phyloP scores from a whole-genome alignment of 2,113 vertebrate genomes.

The Mugil cephalus region DNA sequence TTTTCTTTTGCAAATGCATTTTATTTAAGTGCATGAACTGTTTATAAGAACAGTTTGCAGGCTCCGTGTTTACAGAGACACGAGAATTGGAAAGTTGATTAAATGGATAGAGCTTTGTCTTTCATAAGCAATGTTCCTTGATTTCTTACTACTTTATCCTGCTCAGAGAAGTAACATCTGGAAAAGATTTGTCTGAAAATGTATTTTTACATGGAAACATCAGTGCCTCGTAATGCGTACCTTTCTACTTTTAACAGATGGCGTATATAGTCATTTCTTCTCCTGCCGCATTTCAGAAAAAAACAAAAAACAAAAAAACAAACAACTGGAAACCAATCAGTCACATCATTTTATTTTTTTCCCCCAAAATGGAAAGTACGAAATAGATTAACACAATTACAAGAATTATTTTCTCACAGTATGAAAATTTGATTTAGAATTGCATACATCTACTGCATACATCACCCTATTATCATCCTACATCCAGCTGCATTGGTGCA shows the following conservation, averaged over 20 bases:
- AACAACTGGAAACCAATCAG: neutral
- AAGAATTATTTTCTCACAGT: constrained; percentile 29
- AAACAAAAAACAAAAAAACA: too few species aligned
- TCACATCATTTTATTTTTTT: constrained; percentile 44
- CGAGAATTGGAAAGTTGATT: neutral
- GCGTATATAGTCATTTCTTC: neutral
- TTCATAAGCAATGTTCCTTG: constrained; percentile 9
- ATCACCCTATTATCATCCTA: constrained; percentile 32
- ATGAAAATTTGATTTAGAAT: constrained; percentile 30
- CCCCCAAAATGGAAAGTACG: neutral
- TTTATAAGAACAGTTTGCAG: neutral
- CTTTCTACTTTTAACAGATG: too few species aligned
- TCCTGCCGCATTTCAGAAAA: neutral
- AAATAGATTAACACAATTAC: constrained; percentile 23
- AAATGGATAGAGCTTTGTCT: constrained; percentile 3
- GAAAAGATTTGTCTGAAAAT: too few species aligned
- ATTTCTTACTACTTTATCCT: too few species aligned
- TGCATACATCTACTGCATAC: constrained; percentile 29
- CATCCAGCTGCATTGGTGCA: constrained; percentile 37
- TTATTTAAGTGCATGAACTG: constrained; percentile 7
- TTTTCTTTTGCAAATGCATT: constrained; percentile 1
- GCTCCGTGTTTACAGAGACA: constrained; percentile 34
- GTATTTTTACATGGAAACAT: too few species aligned
- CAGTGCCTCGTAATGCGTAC: too few species aligned
- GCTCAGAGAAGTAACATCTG: too few species aligned